These are phyloP conservation scores for Sicus ferrugineus DNA, from an alignment of 2,888 invertebrate species.

Conservation along the genomic window DNA sequence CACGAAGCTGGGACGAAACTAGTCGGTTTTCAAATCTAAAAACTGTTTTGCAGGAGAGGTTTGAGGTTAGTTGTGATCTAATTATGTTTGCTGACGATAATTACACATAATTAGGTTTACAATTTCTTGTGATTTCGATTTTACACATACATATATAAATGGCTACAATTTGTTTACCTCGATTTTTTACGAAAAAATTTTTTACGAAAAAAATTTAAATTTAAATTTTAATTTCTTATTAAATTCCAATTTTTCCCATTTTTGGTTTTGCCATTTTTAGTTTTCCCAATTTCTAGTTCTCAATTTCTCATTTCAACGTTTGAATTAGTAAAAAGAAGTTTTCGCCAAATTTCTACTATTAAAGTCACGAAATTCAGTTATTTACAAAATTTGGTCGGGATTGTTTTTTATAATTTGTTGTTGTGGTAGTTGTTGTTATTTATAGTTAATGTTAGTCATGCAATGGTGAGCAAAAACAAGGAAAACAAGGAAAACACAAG, in stretches of 20 bases:
- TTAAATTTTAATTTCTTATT: background rate
- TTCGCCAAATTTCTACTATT: conserved; percentile 3
- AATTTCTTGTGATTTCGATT: conserved; percentile 1
- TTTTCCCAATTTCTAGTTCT: too few species aligned
- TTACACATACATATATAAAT: too few species aligned
- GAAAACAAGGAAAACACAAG: background rate
- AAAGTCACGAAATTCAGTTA: conserved; percentile 24
- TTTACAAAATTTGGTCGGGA: conserved; percentile 48
- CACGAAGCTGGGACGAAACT: background rate
- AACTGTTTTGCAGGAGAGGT: background rate
- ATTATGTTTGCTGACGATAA: background rate
- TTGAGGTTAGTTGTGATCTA: background rate
- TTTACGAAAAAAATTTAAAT: background rate
- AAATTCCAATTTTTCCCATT: background rate
- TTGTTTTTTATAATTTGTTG: conserved; percentile 29
- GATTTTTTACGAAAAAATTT: background rate
- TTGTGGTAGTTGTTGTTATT: background rate
- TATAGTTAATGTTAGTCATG: background rate
- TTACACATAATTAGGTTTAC: background rate
- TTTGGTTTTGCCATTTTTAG: background rate
- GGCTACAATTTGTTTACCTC: too few species aligned
- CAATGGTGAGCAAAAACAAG: conserved; percentile 32
- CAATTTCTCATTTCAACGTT: background rate
- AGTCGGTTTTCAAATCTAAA: background rate
- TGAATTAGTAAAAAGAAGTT: conserved; percentile 9